Conservation (phyloP, 2,888 invertebrate genomes). For the Caenorhabditis afra region DNA sequence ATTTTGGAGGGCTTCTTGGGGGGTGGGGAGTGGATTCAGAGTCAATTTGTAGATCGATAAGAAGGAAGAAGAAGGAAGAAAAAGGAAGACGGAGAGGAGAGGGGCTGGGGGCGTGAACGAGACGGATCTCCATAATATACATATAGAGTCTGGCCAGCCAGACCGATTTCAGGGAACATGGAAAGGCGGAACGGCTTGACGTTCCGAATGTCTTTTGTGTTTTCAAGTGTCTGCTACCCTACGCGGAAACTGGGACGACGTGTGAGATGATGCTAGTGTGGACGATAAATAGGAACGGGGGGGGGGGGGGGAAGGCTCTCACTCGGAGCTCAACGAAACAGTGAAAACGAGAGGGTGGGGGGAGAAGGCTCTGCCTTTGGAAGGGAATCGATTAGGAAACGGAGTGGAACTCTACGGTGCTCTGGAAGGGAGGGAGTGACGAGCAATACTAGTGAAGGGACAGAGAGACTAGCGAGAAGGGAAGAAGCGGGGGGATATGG, state of each 20-base stretch:
- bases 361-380: constrained; percentile 51
- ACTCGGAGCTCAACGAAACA: constrained; percentile 48
- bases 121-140: constrained; percentile 48
- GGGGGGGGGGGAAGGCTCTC: constrained; percentile 11
- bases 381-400: constrained; percentile 17
- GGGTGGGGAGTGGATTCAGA: not conserved
- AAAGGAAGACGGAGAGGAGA: constrained; percentile 4
- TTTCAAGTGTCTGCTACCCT: constrained; percentile 22
- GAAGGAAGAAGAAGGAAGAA: not conserved
- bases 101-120: not conserved
- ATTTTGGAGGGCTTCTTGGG: not conserved
- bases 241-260: constrained; percentile 56
- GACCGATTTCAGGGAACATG: constrained; percentile 9
- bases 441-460: constrained; percentile 17
- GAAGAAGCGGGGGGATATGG: constrained; percentile 17
- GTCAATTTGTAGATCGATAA: not conserved
- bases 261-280: constrained; percentile 47
- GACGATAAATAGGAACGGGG: not conserved
- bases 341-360: no score
- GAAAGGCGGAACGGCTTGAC: no score
- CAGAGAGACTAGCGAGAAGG: constrained; percentile 24
- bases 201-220: constrained; percentile 7
- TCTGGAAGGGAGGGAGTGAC: constrained; percentile 14
- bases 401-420: not conserved
- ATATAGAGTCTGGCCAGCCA: constrained; percentile 59